Conservation (phyloP, 2,113 vertebrate species). For the Gorsachius goisagi region DNA sequence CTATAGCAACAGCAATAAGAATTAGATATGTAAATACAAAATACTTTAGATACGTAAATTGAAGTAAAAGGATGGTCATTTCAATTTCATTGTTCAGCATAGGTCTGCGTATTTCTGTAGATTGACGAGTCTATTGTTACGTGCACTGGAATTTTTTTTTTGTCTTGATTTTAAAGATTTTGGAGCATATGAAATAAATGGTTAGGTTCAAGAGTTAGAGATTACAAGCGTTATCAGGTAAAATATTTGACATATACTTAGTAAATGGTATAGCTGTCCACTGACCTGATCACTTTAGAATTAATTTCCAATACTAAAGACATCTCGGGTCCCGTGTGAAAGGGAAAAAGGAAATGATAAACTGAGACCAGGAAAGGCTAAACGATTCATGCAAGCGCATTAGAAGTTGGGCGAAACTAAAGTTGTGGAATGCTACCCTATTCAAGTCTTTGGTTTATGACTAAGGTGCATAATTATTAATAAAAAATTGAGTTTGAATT, state of each 20-base stretch:
- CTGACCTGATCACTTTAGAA: neutral
- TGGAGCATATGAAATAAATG: neutral
- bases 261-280: neutral
- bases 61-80: neutral
- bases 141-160: neutral
- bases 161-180: neutral
- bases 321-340: neutral
- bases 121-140: neutral
- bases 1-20: neutral
- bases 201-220: neutral
- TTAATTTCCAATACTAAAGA: neutral
- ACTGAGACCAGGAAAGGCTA: neutral
- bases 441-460: neutral
- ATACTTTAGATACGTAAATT: neutral
- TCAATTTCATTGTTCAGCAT: neutral
- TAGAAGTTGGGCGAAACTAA: neutral
- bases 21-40: neutral
- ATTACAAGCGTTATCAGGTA: fast-evolving
- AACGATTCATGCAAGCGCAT: neutral
- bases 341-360: neutral
- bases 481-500: neutral
- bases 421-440: neutral
- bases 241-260: neutral
- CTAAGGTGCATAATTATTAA: neutral
- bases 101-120: neutral